phyloP scores from a whole-genome alignment of 35 echinoderm and acorn worm species.

The Ptychodera flava region DNA sequence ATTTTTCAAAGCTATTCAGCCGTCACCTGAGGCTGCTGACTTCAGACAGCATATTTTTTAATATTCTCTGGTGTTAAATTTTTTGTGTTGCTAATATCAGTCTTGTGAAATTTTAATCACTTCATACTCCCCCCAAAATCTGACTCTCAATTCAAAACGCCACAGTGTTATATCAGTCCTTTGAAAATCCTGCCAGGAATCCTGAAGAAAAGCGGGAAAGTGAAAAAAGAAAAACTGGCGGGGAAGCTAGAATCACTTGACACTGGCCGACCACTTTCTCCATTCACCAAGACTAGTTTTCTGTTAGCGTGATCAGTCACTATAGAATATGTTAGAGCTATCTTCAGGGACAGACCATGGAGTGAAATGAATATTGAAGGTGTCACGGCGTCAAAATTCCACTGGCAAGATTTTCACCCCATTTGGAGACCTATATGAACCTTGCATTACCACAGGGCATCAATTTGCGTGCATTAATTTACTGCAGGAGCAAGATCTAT shows the following conservation, averaged over 20 bases:
- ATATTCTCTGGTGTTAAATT: not conserved
- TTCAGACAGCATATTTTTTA: not conserved
- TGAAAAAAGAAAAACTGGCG: no score
- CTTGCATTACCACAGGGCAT: not conserved
- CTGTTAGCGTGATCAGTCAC: no score
- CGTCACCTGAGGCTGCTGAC: not conserved
- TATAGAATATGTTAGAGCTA: no score
- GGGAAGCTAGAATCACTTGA: no score
- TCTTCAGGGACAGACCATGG: no score
- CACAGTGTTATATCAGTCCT: no score
- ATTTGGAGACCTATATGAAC: not conserved
- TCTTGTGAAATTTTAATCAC: not conserved
- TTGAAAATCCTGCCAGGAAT: no score
- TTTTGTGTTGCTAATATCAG: not conserved
- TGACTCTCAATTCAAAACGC: no score
- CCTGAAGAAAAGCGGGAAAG: no score
- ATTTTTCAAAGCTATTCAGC: not conserved
- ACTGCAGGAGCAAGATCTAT: not conserved
- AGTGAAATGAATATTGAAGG: not conserved
- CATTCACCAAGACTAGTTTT: no score
- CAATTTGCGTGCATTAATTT: constrained; percentile 1
- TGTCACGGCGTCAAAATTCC: not conserved
- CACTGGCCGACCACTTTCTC: no score
- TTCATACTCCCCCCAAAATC: no score
- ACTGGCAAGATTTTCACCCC: not conserved